Percentiles rank a stretch among this genome's conserved stretches.
Conservation (phyloP, 2,797 vertebrate species). For the Limosa lapponica region DNA sequence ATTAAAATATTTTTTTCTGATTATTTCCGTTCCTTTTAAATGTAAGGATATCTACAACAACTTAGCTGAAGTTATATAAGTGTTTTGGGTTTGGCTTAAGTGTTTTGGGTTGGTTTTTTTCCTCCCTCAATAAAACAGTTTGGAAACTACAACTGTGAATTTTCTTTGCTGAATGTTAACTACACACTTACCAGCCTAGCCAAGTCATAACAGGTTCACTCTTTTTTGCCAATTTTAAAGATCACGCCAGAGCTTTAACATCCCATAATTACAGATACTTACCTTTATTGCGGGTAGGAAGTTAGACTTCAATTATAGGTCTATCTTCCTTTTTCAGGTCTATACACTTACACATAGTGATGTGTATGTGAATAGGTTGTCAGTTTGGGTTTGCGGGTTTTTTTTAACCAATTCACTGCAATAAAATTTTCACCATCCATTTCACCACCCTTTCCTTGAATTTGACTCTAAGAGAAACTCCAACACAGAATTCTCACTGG, state of each 20-base stretch:
- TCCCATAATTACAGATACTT: constrained; percentile 23
- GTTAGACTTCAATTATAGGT: background rate
- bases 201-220: constrained; percentile 13
- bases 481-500: background rate
- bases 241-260: constrained; percentile 33
- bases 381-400: fast-evolving
- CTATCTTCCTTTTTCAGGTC: constrained; percentile 14
- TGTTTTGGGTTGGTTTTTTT: too few species aligned
- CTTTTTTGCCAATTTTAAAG: constrained; percentile 25
- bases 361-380: background rate
- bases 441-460: background rate
- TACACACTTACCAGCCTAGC: background rate
- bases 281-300: background rate
- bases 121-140: constrained; percentile 13
- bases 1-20: background rate
- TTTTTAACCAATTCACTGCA: background rate
- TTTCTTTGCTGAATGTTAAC: constrained; percentile 41
- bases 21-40: background rate
- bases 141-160: constrained; percentile 30
- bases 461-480: background rate
- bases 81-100: background rate
- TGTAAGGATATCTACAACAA: constrained; percentile 8
- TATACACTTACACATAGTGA: background rate
- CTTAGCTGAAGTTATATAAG: background rate
- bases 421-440: background rate